These are phyloP conservation scores for Carabus problematicus DNA, from an alignment of 2,888 invertebrate species.

Conservation along the genomic window DNA sequence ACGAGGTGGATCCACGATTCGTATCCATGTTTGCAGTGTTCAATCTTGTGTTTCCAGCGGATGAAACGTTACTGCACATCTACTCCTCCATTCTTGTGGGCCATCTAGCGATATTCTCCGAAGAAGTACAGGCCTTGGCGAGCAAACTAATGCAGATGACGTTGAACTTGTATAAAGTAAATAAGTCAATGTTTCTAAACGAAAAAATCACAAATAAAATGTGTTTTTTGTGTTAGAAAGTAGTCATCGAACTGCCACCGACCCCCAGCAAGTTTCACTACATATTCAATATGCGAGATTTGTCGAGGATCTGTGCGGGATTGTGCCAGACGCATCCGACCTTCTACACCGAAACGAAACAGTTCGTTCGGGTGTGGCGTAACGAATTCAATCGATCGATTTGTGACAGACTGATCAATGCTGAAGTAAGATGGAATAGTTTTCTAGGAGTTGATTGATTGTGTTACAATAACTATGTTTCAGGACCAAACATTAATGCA, in stretches of 20 bases:
- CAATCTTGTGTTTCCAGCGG: constrained; percentile 85
- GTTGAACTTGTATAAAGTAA: constrained; percentile 80
- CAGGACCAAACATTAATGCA: constrained; percentile 73
- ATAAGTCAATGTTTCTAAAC: background rate
- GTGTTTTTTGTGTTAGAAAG: constrained; percentile 60
- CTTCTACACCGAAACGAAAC: constrained; percentile 71
- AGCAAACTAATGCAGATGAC: constrained; percentile 78
- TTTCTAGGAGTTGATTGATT: background rate
- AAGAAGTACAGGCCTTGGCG: constrained; percentile 70
- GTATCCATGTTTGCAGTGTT: constrained; percentile 89
- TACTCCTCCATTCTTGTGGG: constrained; percentile 83
- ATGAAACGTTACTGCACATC: constrained; percentile 78
- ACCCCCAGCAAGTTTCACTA: constrained; percentile 95
- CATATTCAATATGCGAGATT: constrained; percentile 90
- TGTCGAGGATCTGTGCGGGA: constrained; percentile 85
- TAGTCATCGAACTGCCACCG: constrained; percentile 81
- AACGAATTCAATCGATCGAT: constrained; percentile 89
- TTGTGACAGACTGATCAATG: constrained; percentile 82
- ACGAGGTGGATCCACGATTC: constrained; percentile 90
- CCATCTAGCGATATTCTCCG: constrained; percentile 75
- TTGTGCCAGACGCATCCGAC: constrained; percentile 77
- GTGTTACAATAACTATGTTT: constrained; percentile 12
- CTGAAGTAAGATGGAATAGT: constrained; percentile 58
- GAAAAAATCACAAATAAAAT: background rate
- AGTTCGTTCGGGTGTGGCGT: constrained; percentile 86